Evolutionary conservation across 2,113 vertebrate genomes (phyloP), one percentile per base, ranked within the genome.

Genomic region (Seriola quinqueradiata): DNA sequence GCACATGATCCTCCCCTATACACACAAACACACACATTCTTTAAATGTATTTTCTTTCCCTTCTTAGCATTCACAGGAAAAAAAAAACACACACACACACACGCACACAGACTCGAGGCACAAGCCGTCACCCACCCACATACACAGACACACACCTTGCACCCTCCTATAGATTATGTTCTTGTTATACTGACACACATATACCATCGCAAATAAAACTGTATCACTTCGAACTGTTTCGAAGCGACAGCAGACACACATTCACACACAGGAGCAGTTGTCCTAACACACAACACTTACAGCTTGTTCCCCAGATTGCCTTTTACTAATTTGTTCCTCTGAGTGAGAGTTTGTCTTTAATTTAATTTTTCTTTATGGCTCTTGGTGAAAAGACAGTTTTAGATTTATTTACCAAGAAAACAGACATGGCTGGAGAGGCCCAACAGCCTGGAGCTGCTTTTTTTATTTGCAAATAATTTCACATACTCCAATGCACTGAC

Each of bases 141-240:
- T 71, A 19, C 69, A 42, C 89, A 92, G 61, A 85, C 89, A 91
- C 89, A 92, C 89, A 94, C 91, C 90, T 91, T 94, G 84, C 89
- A 93, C 89, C 90, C 91, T 90, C 90, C 87, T 91, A 91, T 94
- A 92, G 89, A 91, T 90, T 90, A 87, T 91, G 91, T 91, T 91
- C 87, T 92, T 93, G 88, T 93, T 92, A 92, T 58, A 84, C 86
- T 86, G 83, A 90, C 89, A 91, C 90, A 87, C 82, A 81, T 80
- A 54, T 21, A 90, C 82, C 70, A 40, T 70, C 38, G 81, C 67
- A 84, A 84, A 88, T 85, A 89, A 88, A 92, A 91, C 86, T 71
- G 81, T 87, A 83, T 90, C 90, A 83, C 89, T 88, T 86, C 54
- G 25, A 79, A 90, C 81, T 82, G 89, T 89, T 85, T 85, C 3